Evolutionary conservation across 2,113 vertebrate genomes (phyloP).

Genomic region (Chloroceryle aenea): DNA sequence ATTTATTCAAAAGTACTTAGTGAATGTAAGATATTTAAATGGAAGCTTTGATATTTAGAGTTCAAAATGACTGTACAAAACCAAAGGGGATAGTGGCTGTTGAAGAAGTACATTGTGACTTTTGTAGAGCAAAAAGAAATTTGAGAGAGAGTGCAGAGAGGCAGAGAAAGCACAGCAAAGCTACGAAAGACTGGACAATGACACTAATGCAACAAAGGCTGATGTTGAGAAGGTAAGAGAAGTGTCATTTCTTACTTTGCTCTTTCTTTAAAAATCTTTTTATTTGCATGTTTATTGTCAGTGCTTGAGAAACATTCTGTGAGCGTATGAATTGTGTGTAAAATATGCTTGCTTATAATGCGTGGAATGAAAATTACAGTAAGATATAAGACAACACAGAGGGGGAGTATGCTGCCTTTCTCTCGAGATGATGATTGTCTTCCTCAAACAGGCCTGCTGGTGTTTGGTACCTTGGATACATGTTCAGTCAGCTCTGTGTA

Average conservation of each 20-base stretch:
- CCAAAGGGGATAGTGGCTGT: not conserved
- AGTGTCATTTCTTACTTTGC: not conserved
- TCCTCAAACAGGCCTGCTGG: not conserved
- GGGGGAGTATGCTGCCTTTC: not conserved
- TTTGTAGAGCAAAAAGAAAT: slow-evolving; percentile 97
- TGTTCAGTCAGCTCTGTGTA: not conserved
- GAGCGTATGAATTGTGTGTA: not conserved
- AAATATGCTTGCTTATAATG: not conserved
- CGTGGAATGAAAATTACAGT: not conserved
- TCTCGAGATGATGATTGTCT: not conserved
- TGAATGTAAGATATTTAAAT: not conserved
- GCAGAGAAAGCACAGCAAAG: slow-evolving; percentile 93
- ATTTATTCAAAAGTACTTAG: not conserved
- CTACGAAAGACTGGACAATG: slow-evolving; percentile 93
- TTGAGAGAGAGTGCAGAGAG: slow-evolving; percentile 96
- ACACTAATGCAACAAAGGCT: slow-evolving; percentile 96
- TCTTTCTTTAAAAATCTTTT: not conserved
- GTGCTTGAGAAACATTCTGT: not conserved
- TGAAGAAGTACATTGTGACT: slow-evolving; percentile 17
- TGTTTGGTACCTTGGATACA: fast-evolving
- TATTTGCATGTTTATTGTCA: not conserved
- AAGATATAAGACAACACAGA: not conserved
- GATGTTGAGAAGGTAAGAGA: slow-evolving; percentile 95
- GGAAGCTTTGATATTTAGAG: not conserved
- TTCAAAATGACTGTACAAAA: not conserved